phyloP scores from a whole-genome alignment of 1,140 invertebrate genomes.

The Scylla paramamosain region DNA sequence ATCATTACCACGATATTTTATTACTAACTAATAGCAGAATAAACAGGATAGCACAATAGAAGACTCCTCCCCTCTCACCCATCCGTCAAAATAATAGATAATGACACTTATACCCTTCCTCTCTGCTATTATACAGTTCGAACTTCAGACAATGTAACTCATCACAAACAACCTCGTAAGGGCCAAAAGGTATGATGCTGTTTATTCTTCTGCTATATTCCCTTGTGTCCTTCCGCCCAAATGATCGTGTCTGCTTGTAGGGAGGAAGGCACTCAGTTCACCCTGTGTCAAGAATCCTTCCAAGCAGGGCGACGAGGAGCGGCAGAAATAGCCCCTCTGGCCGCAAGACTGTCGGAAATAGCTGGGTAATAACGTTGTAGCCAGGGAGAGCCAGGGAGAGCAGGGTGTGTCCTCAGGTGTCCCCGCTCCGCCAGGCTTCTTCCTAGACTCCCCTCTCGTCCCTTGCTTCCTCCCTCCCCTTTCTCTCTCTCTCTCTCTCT shows the following conservation, averaged over 20 bases:
- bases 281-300: neutral
- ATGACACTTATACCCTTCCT: neutral
- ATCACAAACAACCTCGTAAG: too few relatives aligned
- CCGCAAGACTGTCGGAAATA: slow-evolving; percentile 52
- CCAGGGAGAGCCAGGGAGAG: neutral
- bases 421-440: neutral
- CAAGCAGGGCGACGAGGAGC: slow-evolving; percentile 37
- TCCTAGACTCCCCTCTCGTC: neutral
- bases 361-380: slow-evolving; percentile 34
- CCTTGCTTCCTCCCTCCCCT: neutral
- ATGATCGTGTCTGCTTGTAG: neutral
- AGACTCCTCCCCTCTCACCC: too few relatives aligned
- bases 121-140: neutral
- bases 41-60: too few relatives aligned
- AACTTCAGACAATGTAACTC: too few relatives aligned
- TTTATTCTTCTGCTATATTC: too few relatives aligned
- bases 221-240: neutral
- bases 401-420: neutral
- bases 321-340: slow-evolving; percentile 59
- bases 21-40: too few relatives aligned
- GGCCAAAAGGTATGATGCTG: too few relatives aligned
- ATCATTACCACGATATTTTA: too few relatives aligned
- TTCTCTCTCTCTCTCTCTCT: neutral
- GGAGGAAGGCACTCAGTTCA: neutral
- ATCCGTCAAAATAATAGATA: neutral